Base-by-base conservation (phyloP, 2,888 invertebrate species). In the Acronicta psi region DNA sequence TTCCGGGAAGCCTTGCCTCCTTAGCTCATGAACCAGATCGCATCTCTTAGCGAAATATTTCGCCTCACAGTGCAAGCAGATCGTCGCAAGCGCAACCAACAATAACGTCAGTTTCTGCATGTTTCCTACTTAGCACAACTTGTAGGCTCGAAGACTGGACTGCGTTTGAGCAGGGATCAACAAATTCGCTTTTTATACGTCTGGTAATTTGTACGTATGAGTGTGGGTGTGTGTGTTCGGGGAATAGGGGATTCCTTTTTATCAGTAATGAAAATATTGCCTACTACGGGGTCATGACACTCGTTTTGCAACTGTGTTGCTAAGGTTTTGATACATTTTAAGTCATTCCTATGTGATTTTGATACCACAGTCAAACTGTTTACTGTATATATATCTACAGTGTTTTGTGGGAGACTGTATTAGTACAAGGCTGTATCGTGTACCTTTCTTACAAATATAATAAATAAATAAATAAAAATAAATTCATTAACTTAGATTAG, bases 1-100 rank as follows among this genome's bases (percentile, higher is more conserved):
- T 52, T 83, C 84, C 0, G 88, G 86, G 53, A 90, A 88, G 0
- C 88, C 87, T 50, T 89, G 89, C 0, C 49, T 79, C 45, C 86
- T 75, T 16, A 90, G 65, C 46, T 87, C 86, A 0, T 47, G 64
- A 0, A 86, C 88, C 41, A 90, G 59, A 6, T 80, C 81, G 50
- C 90, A 91, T 73, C 82, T 78, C 0, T 75, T 80, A 7, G 62
- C 14, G 25, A 87, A 84, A 8, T 64, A 60, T n/a, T 80, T 81
- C 0, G 78, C 82, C 31, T 85, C 77, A 4, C 74, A 68, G 8
- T 51, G 47, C 40, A 77, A 14, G 44, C 52, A 65, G 20, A 72
- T 8, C 14, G 67, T 44, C 11, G 67, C 66, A 31, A 72, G 55
- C 42, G 72, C 67, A 51, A 67, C 20, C 7, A 73, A 20, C 6